Conservation (phyloP, 2,888 invertebrate species). For the Epistrophe eligans region DNA sequence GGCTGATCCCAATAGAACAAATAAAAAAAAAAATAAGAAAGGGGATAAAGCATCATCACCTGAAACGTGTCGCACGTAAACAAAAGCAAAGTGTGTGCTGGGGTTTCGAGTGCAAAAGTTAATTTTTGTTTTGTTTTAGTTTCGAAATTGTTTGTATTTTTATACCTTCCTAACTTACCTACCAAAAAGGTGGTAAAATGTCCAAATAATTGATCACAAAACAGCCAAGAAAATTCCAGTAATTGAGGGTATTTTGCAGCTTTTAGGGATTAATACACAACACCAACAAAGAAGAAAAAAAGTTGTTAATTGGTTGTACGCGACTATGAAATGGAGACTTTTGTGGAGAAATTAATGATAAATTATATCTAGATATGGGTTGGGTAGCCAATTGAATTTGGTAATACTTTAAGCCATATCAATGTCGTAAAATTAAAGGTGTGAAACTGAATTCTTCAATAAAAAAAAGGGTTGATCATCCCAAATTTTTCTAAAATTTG, state of each 20-base stretch:
- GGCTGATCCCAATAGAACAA: constrained; percentile 16
- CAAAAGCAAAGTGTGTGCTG: constrained; percentile 22
- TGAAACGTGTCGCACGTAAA: constrained; percentile 70
- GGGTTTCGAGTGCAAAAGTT: constrained; percentile 50
- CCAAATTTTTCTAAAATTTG: no score
- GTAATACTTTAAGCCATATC: no score
- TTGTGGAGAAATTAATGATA: background rate
- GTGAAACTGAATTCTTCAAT: no score
- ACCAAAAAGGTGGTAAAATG: constrained; percentile 56
- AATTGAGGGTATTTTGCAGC: constrained; percentile 58
- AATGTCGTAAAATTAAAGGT: no score
- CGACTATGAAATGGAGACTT: constrained; percentile 48
- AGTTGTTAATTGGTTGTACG: constrained; percentile 65
- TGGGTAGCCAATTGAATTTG: no score
- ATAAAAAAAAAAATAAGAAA: background rate
- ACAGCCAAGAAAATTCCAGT: constrained; percentile 42
- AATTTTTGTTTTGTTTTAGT: constrained; percentile 65
- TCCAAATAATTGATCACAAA: constrained; percentile 68
- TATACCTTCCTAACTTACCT: background rate
- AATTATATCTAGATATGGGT: background rate
- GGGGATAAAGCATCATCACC: constrained; percentile 20
- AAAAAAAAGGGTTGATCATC: no score
- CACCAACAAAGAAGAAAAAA: background rate
- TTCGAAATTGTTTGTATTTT: constrained; percentile 11
- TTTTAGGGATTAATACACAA: constrained; percentile 46